A percentile compares a stretch with the other conserved stretches of the same genome.
Evolutionary conservation across 2,113 vertebrate genomes (phyloP).

Genomic region (Phoenicopterus ruber): DNA sequence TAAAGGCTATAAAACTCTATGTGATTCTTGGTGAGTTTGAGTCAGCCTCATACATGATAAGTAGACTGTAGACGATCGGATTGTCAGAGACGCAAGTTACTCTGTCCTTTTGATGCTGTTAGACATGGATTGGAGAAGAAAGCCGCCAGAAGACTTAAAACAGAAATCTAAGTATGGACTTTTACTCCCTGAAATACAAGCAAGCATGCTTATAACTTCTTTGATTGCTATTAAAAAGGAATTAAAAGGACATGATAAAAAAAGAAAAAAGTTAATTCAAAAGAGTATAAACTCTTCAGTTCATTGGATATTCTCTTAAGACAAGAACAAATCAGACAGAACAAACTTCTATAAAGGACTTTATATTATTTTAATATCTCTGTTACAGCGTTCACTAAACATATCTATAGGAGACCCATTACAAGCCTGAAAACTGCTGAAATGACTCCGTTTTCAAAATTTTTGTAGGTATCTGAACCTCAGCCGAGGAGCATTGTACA

Average conservation of each 20-base stretch:
- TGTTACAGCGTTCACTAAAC: not conserved
- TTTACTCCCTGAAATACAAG: not conserved
- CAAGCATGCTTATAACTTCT: not conserved
- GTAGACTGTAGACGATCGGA: not conserved
- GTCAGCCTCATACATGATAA: constrained; percentile 44
- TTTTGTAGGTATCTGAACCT: not conserved
- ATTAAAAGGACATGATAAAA: not conserved
- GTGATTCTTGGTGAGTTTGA: constrained; percentile 49
- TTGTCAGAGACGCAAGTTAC: not conserved
- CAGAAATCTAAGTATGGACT: not conserved
- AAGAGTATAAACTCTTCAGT: not conserved
- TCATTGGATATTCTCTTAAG: not conserved
- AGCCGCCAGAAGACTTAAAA: not conserved
- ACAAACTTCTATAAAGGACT: not conserved
- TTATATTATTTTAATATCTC: not conserved
- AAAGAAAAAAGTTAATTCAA: not conserved
- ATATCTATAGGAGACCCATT: not conserved
- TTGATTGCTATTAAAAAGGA: not conserved
- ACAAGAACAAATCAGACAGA: not conserved
- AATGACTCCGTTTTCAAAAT: not conserved
- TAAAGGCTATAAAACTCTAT: constrained; percentile 51
- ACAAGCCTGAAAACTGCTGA: not conserved
- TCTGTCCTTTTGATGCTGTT: not conserved
- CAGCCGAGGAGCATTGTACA: not conserved
- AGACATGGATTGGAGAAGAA: not conserved